Conservation (phyloP, 2,113 vertebrate genomes). For the Chaetura pelagica region DNA sequence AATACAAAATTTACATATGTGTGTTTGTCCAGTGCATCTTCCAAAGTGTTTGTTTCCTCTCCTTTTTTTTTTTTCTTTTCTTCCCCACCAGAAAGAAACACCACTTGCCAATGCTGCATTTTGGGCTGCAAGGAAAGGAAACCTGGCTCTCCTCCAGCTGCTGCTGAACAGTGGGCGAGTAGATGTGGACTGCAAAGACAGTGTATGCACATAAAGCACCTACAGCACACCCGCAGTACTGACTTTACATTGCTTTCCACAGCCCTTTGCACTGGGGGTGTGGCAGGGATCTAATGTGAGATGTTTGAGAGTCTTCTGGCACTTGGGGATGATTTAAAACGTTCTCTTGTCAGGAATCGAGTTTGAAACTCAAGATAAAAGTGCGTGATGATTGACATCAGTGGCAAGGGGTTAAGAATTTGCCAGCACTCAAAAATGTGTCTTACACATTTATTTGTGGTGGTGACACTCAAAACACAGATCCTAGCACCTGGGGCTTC, state of each 20-base stretch:
- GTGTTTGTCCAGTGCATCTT: neutral
- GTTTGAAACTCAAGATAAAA: neutral
- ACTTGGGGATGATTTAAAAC: slow-evolving; percentile 36
- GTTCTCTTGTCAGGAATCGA: neutral
- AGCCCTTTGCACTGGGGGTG: neutral
- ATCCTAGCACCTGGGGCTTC: slow-evolving; percentile 18
- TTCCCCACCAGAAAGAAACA: slow-evolving; percentile 89
- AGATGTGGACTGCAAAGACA: slow-evolving; percentile 97
- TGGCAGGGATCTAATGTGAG: neutral
- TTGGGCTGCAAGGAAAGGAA: slow-evolving; percentile 95
- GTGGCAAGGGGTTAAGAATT: slow-evolving; percentile 9
- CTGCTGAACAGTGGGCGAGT: slow-evolving; percentile 95
- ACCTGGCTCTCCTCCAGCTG: slow-evolving; percentile 92
- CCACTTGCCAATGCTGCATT: slow-evolving; percentile 96
- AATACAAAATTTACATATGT: neutral
- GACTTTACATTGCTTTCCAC: neutral
- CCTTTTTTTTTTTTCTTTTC: neutral
- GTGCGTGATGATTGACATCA: neutral
- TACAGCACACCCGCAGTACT: slow-evolving; percentile 47
- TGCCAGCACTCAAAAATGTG: slow-evolving; percentile 9
- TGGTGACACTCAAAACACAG: slow-evolving; percentile 1
- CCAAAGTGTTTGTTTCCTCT: neutral
- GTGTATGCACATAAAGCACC: slow-evolving; percentile 80
- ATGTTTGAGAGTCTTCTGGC: neutral
- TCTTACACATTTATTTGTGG: slow-evolving; percentile 4